Percentiles rank a stretch among this genome's conserved stretches.
These are phyloP conservation scores for Lichenostomus cassidix DNA, from an alignment of 2,113 vertebrate genomes.

Conservation along the genomic window DNA sequence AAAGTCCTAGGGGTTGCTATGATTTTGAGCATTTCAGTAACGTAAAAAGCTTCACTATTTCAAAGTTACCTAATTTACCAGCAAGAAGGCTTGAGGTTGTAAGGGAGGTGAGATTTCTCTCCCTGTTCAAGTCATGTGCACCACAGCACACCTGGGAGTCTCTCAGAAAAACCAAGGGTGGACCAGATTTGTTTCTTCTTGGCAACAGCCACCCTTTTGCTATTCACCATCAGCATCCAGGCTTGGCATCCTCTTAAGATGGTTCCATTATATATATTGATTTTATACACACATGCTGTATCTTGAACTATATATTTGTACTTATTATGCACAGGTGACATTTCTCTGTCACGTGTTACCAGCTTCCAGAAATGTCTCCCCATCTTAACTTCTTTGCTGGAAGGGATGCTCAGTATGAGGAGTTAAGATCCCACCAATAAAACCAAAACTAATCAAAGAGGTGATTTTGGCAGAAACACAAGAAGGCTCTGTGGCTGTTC, in stretches of 20 bases:
- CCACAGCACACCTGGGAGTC: background rate
- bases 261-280: fast-evolving
- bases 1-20: background rate
- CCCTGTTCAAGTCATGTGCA: background rate
- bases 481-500: background rate
- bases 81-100: background rate
- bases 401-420: background rate
- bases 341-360: fast-evolving
- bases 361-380: background rate
- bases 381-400: background rate
- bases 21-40: background rate
- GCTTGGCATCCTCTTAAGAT: background rate
- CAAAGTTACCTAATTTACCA: background rate
- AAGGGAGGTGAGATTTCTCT: background rate
- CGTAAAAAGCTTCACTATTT: background rate
- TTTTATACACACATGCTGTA: background rate
- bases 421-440: background rate
- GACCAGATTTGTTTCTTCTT: background rate
- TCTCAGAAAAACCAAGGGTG: background rate
- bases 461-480: background rate
- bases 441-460: background rate
- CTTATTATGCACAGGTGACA: background rate
- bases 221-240: background rate
- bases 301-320: background rate
- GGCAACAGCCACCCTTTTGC: background rate